These are phyloP conservation scores for Myotis findleyi DNA, from an alignment of 2,797 vertebrate species.

Conservation along the genomic window DNA sequence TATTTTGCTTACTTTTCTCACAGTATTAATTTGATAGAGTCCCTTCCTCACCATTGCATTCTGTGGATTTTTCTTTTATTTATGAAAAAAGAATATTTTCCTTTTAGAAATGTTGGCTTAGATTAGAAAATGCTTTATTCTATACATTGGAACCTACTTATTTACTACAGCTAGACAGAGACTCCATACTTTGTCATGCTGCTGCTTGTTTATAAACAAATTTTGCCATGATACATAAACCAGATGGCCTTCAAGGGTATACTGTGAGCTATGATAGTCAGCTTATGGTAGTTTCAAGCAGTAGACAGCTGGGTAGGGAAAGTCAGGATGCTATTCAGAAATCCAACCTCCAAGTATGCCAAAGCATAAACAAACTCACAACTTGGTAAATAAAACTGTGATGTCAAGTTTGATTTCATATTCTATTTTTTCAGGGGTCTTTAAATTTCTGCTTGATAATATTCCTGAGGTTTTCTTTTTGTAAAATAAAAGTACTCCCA, in stretches of 20 bases:
- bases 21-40: neutral
- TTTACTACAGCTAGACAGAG: constrained; percentile 69
- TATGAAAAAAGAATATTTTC: constrained; percentile 40
- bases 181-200: constrained; percentile 73
- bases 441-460: neutral
- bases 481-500: neutral
- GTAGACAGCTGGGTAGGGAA: constrained; percentile 74
- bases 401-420: neutral
- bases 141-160: constrained; percentile 64
- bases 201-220: constrained; percentile 74
- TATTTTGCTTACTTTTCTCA: neutral
- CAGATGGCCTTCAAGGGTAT: constrained; percentile 75
- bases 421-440: neutral
- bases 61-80: neutral
- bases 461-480: neutral
- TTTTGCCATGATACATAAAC: constrained; percentile 77
- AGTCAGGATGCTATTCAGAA: constrained; percentile 76
- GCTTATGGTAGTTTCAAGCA: constrained; percentile 66
- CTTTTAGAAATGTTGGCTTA: constrained; percentile 35
- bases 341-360: constrained; percentile 47
- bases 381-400: constrained; percentile 35
- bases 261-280: constrained; percentile 58
- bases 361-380: constrained; percentile 60
- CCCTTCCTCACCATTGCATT: neutral
- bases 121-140: constrained; percentile 65